Evolutionary conservation across 2,888 invertebrate genomes (phyloP).

Genomic region (Chrysolina haemoptera): DNA sequence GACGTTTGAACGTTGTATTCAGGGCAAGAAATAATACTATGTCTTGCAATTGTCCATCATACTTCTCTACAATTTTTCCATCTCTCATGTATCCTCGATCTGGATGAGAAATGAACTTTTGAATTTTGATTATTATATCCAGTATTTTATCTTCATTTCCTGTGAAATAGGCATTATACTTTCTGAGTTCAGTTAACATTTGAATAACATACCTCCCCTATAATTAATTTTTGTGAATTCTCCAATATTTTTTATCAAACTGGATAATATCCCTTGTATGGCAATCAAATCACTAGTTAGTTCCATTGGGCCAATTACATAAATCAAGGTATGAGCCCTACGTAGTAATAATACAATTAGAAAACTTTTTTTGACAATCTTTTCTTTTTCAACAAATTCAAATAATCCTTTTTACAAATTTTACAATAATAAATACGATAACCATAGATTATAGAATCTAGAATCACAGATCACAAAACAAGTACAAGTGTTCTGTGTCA

Average conservation of each 20-base stretch:
- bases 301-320: constrained; percentile 57
- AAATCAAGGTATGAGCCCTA: background rate
- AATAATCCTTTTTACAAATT: too few relatives aligned
- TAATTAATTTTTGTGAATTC: constrained; percentile 62
- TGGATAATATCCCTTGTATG: constrained; percentile 61
- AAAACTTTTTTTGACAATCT: too few relatives aligned
- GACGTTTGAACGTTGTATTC: constrained; percentile 61
- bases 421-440: too few relatives aligned
- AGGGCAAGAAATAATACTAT: constrained; percentile 61
- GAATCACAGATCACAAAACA: too few relatives aligned
- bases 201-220: constrained; percentile 60
- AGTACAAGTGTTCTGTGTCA: too few relatives aligned
- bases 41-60: constrained; percentile 55
- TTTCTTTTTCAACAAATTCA: too few relatives aligned
- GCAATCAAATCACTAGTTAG: constrained; percentile 60
- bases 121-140: constrained; percentile 50
- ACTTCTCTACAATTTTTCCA: constrained; percentile 30
- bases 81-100: background rate
- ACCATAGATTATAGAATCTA: too few relatives aligned
- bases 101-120: constrained; percentile 46
- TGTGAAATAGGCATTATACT: constrained; percentile 37
- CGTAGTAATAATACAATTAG: too few relatives aligned
- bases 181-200: background rate
- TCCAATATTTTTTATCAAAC: constrained; percentile 55
- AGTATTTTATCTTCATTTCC: constrained; percentile 61